phyloP scores from a whole-genome alignment of 2,888 invertebrate species.

The Zonitis immaculata region DNA sequence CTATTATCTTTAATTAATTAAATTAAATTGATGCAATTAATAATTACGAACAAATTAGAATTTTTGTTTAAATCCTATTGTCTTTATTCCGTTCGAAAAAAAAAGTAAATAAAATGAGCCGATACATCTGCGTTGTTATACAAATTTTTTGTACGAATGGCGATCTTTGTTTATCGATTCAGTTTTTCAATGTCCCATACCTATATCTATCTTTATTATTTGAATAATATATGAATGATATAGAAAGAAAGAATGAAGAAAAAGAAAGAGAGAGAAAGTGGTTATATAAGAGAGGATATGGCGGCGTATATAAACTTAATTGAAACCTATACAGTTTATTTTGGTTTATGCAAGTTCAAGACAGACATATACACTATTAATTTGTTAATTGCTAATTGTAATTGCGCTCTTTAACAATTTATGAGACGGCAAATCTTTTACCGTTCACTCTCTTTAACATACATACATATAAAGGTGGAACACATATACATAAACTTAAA shows the following conservation, averaged over 20 bases:
- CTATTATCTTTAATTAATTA: too few species aligned
- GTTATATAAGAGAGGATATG: not conserved
- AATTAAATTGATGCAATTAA: too few species aligned
- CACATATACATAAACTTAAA: not conserved
- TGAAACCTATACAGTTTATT: slow-evolving; percentile 26
- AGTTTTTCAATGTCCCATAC: too few species aligned
- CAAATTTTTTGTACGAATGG: too few species aligned
- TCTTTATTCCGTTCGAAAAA: too few species aligned
- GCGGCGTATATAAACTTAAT: slow-evolving; percentile 16
- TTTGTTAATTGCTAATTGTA: slow-evolving; percentile 43
- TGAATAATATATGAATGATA: not conserved
- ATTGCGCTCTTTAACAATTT: slow-evolving; percentile 25
- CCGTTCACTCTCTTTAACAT: not conserved
- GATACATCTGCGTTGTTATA: too few species aligned
- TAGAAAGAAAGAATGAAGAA: not conserved
- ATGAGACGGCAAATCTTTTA: not conserved
- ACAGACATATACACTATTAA: slow-evolving; percentile 29
- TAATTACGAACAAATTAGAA: too few species aligned
- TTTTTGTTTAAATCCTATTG: too few species aligned
- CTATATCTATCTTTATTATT: not conserved
- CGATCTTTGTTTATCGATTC: not conserved
- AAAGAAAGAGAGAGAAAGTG: not conserved
- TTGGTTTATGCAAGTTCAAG: slow-evolving; percentile 25
- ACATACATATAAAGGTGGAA: not conserved
- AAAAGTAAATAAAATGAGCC: too few species aligned